phyloP scores from a whole-genome alignment of 2,797 vertebrate species.

The Phyllotis vaccarum region DNA sequence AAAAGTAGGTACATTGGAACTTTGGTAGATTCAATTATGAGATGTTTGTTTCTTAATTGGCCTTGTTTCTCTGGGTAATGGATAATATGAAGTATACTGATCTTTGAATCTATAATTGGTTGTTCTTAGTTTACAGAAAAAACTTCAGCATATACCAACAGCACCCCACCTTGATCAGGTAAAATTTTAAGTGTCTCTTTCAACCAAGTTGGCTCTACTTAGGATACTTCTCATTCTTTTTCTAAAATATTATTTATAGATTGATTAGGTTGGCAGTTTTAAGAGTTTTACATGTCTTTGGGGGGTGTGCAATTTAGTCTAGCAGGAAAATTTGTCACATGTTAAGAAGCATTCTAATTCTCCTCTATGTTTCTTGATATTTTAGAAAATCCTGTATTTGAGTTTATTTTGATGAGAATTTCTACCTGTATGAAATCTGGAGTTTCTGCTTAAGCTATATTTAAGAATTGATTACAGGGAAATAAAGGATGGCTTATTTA shows the following conservation, averaged over 20 bases:
- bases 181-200: conserved; percentile 75
- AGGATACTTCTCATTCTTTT: conserved; percentile 8
- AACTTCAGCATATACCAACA: conserved; percentile 89
- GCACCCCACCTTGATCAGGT: conserved; percentile 95
- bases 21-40: conserved; percentile 8
- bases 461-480: conserved; percentile 34
- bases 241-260: conserved; percentile 51
- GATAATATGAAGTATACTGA: conserved; percentile 1
- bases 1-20: conserved; percentile 13
- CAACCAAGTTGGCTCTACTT: conserved; percentile 12
- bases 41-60: conserved; percentile 40
- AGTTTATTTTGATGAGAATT: conserved; percentile 12
- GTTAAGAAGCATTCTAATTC: background rate
- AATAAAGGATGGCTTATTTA: conserved; percentile 36
- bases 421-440: background rate
- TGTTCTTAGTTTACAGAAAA: conserved; percentile 92
- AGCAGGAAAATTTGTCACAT: background rate
- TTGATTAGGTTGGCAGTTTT: conserved; percentile 38
- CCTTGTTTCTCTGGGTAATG: conserved; percentile 15
- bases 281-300: conserved; percentile 25
- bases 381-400: conserved; percentile 27
- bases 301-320: background rate
- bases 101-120: conserved; percentile 24
- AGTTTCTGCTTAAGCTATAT: conserved; percentile 20
- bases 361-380: background rate